Percentiles rank a stretch among this genome's conserved stretches.
Conservation (phyloP, 2,797 vertebrate species). For the Hemibagrus guttatus region DNA sequence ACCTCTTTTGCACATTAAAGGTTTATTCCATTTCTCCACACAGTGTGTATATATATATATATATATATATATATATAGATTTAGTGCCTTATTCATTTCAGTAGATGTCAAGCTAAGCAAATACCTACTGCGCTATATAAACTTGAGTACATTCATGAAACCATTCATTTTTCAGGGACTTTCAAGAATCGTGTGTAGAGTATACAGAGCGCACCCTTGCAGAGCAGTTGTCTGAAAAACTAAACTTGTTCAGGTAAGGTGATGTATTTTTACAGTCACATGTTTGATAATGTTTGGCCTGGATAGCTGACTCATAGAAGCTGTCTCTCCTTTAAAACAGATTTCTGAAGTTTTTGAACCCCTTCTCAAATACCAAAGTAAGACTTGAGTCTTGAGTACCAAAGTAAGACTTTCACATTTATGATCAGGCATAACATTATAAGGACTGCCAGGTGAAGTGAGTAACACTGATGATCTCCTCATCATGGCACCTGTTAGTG, state of each 20-base stretch:
- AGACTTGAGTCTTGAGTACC: constrained; percentile 57
- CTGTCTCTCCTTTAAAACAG: constrained; percentile 51
- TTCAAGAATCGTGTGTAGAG: constrained; percentile 11
- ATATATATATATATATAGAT: neutral
- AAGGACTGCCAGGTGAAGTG: too few relatives aligned
- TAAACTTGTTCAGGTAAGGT: constrained; percentile 62
- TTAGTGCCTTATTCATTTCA: too few relatives aligned
- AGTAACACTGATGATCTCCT: too few relatives aligned
- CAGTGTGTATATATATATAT: neutral
- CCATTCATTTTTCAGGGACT: constrained; percentile 23
- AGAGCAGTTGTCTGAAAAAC: constrained; percentile 55
- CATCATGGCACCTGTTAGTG: too few relatives aligned
- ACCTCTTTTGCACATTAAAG: neutral
- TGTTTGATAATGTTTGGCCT: neutral
- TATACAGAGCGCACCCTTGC: constrained; percentile 54
- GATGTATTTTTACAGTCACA: neutral
- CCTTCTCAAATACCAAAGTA: constrained; percentile 54
- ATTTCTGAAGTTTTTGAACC: constrained; percentile 66
- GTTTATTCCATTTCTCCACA: neutral
- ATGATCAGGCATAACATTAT: neutral
- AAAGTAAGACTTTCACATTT: constrained; percentile 58
- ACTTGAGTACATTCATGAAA: neutral
- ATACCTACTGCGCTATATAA: neutral
- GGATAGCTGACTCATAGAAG: neutral
- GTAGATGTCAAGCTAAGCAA: neutral